Evolutionary conservation across 2,888 invertebrate species (phyloP).

Genomic region (Epinotia brunnichana): DNA sequence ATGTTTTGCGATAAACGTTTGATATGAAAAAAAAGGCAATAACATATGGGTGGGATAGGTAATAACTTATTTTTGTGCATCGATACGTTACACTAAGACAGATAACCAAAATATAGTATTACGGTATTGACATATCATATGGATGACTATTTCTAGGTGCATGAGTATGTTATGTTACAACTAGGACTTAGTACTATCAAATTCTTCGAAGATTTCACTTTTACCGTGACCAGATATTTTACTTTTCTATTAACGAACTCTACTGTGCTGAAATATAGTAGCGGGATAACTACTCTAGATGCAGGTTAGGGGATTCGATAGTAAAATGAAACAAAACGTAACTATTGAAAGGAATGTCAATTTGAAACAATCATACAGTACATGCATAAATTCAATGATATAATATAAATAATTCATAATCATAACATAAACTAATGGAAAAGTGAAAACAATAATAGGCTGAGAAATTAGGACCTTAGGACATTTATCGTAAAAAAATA

Average conservation of each 20-base stretch:
- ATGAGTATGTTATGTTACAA: background rate
- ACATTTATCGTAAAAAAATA: background rate
- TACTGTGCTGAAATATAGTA: background rate
- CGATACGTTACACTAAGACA: background rate
- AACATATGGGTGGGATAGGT: background rate
- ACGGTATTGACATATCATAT: constrained; percentile 3
- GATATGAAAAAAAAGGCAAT: background rate
- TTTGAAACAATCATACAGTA: constrained; percentile 51
- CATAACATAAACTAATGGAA: constrained; percentile 47
- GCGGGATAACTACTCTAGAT: constrained; percentile 1
- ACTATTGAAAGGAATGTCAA: constrained; percentile 49
- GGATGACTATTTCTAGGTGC: constrained; percentile 10
- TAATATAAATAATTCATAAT: constrained; percentile 46
- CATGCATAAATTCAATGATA: constrained; percentile 45
- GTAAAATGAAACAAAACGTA: constrained; percentile 45
- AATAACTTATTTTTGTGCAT: background rate
- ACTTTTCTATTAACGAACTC: background rate
- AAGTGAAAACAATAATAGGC: constrained; percentile 28
- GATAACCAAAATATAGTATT: constrained; percentile 3
- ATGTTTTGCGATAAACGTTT: no score
- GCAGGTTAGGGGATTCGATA: constrained; percentile 6
- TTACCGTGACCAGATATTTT: background rate
- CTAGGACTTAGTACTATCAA: background rate
- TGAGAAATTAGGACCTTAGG: background rate
- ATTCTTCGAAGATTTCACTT: background rate